These are phyloP conservation scores for Drosophila rhopaloa DNA, from an alignment of 1,140 invertebrate species.

Conservation along the genomic window DNA sequence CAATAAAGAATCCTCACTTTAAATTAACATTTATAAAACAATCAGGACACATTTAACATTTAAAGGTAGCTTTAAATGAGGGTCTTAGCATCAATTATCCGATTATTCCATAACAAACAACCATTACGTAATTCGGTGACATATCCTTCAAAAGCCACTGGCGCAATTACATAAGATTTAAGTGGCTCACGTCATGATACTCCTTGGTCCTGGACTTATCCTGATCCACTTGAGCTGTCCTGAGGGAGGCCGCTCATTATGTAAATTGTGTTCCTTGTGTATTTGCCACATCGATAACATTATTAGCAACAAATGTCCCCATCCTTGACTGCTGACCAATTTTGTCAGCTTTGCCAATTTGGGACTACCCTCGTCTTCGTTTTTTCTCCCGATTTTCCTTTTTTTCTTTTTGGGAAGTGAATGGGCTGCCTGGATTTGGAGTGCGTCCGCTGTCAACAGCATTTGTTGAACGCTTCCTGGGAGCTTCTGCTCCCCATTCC, in stretches of 20 bases:
- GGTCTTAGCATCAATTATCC: no score
- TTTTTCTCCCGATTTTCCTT: slow-evolving; percentile 18
- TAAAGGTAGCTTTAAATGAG: no score
- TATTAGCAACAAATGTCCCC: slow-evolving; percentile 75
- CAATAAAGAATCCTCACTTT: no score
- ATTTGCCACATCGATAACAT: slow-evolving; percentile 75
- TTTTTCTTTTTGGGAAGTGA: slow-evolving; percentile 27
- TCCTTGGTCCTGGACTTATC: slow-evolving; percentile 1
- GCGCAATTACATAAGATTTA: slow-evolving; percentile 13
- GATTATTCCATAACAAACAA: neutral
- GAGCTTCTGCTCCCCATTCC: slow-evolving; percentile 4
- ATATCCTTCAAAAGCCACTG: neutral
- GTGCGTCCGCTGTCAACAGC: slow-evolving; percentile 75
- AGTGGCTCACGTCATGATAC: slow-evolving; percentile 16
- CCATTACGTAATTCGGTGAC: neutral
- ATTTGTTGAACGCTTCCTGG: slow-evolving; percentile 71
- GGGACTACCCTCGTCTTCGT: slow-evolving; percentile 60
- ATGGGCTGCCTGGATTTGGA: slow-evolving; percentile 53
- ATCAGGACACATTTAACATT: no score
- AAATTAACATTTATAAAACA: neutral
- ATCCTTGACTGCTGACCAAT: slow-evolving; percentile 52
- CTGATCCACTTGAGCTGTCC: slow-evolving; percentile 24
- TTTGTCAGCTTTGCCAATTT: slow-evolving; percentile 72
- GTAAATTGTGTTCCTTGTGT: slow-evolving; percentile 47
- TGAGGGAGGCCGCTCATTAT: slow-evolving; percentile 33